These are phyloP conservation scores for Platanista minor DNA, from an alignment of 2,113 vertebrate species.

Conservation along the genomic window DNA sequence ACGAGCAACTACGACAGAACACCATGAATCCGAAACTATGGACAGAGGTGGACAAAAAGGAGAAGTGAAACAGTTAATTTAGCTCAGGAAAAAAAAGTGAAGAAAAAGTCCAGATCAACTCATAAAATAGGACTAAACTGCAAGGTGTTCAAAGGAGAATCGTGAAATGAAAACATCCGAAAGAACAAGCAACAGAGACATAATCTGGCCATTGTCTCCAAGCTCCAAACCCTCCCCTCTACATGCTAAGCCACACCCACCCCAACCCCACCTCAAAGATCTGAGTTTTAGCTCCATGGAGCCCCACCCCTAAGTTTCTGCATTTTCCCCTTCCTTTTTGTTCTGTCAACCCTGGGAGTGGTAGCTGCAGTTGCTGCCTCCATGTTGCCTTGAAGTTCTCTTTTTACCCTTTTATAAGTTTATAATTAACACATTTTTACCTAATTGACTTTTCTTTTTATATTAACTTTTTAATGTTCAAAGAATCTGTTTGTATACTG, in stretches of 20 bases:
- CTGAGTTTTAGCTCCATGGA: neutral
- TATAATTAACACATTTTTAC: neutral
- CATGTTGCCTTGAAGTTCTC: neutral
- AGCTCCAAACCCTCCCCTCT: neutral
- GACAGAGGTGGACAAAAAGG: neutral
- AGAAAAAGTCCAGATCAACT: neutral
- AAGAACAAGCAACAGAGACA: neutral
- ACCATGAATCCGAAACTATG: neutral
- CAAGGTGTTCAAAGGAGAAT: neutral
- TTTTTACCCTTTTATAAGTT: neutral
- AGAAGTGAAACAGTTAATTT: neutral
- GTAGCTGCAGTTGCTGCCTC: neutral
- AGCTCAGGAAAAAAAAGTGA: neutral
- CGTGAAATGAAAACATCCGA: neutral
- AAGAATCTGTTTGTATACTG: neutral
- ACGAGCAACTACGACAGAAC: neutral
- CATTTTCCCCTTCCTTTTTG: neutral
- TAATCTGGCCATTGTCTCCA: too few relatives aligned
- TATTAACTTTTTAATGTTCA: neutral
- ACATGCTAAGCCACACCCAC: neutral
- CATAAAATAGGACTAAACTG: neutral
- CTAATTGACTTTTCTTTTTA: too few relatives aligned
- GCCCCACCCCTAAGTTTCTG: neutral
- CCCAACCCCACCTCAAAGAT: neutral
- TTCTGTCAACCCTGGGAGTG: neutral